These are phyloP conservation scores for Dioctria linearis DNA, from an alignment of 2,888 invertebrate genomes.

Conservation along the genomic window DNA sequence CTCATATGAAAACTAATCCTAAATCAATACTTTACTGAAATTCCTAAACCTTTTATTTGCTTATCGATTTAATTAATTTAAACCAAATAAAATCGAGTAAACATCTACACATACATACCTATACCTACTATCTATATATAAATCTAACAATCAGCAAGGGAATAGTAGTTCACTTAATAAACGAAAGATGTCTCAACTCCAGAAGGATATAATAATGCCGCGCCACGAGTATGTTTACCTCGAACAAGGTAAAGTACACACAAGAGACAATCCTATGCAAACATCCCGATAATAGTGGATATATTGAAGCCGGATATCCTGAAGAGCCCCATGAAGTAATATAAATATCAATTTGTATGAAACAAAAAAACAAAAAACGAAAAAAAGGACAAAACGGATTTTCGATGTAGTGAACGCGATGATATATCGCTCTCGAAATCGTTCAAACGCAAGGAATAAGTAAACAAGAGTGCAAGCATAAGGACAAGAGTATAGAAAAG, in stretches of 20 bases:
- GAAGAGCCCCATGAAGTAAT: conserved; percentile 8
- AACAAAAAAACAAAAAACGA: background rate
- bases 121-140: too few relatives aligned
- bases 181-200: too few relatives aligned
- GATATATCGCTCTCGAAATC: conserved; percentile 28
- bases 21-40: too few relatives aligned
- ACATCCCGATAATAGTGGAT: background rate
- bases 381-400: conserved; percentile 17
- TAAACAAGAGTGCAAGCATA: background rate
- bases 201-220: too few relatives aligned
- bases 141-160: too few relatives aligned
- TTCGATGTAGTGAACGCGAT: conserved; percentile 11
- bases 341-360: conserved; percentile 22
- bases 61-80: too few relatives aligned
- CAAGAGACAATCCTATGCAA: conserved; percentile 4
- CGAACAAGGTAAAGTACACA: background rate
- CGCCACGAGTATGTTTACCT: too few relatives aligned
- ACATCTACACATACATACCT: too few relatives aligned
- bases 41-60: too few relatives aligned
- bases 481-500: background rate
- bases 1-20: too few relatives aligned
- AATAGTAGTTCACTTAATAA: too few relatives aligned
- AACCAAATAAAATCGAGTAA: too few relatives aligned
- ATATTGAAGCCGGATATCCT: background rate
- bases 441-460: background rate